A percentile compares a stretch with the other conserved stretches of the same genome.
Conservation (phyloP, 2,797 vertebrate genomes). For the Parotocinclus haroldoi region DNA sequence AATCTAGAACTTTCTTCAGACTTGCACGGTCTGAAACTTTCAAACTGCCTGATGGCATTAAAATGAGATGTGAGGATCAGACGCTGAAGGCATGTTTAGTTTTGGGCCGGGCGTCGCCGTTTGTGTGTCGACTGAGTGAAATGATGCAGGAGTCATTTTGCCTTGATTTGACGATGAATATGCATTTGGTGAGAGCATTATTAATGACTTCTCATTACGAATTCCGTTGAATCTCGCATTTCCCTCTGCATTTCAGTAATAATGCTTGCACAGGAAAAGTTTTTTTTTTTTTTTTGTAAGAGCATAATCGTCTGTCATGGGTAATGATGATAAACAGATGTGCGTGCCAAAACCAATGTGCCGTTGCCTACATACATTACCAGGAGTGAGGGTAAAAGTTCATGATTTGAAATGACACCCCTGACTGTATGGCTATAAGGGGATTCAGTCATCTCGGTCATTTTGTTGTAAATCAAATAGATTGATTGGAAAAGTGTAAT, state of each 20-base stretch:
- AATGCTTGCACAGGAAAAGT: slow-evolving; percentile 26
- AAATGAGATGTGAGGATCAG: slow-evolving; percentile 46
- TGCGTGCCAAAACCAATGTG: slow-evolving; percentile 42
- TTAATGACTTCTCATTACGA: slow-evolving; percentile 60
- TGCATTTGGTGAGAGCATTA: slow-evolving; percentile 51
- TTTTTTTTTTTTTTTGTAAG: slow-evolving; percentile 26
- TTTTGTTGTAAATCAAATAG: background rate
- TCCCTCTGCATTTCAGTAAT: slow-evolving; percentile 38
- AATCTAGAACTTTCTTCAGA: no score
- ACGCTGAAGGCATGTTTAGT: slow-evolving; percentile 44
- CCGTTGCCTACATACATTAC: slow-evolving; percentile 13
- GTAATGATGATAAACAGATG: slow-evolving; percentile 47
- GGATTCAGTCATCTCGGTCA: background rate
- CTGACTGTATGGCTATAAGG: background rate
- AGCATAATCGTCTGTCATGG: slow-evolving; percentile 34
- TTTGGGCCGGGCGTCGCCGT: slow-evolving; percentile 39
- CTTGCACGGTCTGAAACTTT: background rate
- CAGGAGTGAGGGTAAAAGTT: background rate
- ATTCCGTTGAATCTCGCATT: slow-evolving; percentile 51
- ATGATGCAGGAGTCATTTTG: slow-evolving; percentile 45
- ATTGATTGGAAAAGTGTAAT: no score
- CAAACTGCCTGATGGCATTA: slow-evolving; percentile 39
- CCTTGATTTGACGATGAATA: slow-evolving; percentile 57
- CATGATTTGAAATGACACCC: background rate
- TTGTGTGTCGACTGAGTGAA: slow-evolving; percentile 43